Conservation (phyloP, 1,140 invertebrate species). For the Atopsyche davidsoni region DNA sequence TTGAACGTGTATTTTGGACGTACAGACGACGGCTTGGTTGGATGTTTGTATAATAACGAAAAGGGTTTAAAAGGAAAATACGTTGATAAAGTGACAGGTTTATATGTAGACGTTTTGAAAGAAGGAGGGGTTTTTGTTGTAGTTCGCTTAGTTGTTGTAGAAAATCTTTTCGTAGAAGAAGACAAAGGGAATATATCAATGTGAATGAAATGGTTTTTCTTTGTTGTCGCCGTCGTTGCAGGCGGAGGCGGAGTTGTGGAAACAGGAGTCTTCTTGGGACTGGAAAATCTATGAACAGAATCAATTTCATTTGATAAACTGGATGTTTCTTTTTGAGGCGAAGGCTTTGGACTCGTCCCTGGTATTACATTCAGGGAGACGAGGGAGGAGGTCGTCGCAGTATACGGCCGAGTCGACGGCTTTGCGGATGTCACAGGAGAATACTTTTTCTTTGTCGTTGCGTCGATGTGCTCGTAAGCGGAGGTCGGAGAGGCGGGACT, state of each 20-base stretch:
- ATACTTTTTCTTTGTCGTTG: neutral
- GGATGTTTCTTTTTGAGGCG: too few relatives aligned
- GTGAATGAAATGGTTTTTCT: constrained; percentile 2
- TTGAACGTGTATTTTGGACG: neutral
- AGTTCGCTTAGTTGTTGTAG: neutral
- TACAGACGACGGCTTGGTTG: neutral
- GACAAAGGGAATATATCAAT: too few relatives aligned
- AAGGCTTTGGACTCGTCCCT: neutral
- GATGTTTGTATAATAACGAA: neutral
- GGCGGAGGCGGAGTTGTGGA: neutral
- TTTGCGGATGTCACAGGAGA: neutral
- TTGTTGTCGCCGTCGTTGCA: too few relatives aligned
- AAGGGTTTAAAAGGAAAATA: neutral
- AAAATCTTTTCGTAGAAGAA: neutral
- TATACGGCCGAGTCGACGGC: neutral
- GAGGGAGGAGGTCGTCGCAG: neutral
- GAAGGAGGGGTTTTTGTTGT: constrained; percentile 6
- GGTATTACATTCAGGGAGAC: neutral
- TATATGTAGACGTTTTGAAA: constrained; percentile 3
- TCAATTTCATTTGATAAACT: too few relatives aligned
- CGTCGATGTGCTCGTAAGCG: neutral
- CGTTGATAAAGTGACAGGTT: neutral
- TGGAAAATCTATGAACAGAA: too few relatives aligned
- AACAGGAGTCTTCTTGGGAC: neutral
- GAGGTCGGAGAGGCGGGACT: neutral